Evolutionary conservation across 2,797 vertebrate species (phyloP).

Genomic region (Muscicapa comitata): DNA sequence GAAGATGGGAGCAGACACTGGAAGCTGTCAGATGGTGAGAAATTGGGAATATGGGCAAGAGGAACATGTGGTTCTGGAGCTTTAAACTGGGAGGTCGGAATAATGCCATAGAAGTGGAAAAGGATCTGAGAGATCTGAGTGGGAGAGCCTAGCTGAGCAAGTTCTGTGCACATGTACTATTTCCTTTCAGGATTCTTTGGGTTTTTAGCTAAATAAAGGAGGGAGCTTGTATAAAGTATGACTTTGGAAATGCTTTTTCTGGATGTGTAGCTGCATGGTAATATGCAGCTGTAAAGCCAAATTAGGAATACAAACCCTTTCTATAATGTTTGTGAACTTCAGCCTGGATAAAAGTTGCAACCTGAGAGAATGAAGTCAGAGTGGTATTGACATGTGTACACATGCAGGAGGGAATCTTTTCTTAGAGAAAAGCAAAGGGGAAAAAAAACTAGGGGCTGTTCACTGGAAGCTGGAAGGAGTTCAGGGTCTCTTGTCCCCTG

Average conservation of each 20-base stretch:
- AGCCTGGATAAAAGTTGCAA: not conserved
- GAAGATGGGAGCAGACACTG: not conserved
- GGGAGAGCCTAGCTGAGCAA: not conserved
- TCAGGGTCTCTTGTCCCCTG: not conserved
- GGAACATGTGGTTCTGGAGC: not conserved
- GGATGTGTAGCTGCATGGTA: not conserved
- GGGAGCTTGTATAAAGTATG: not conserved
- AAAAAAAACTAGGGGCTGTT: not conserved
- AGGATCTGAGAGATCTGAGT: not conserved
- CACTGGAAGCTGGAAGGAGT: not conserved
- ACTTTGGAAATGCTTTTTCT: not conserved
- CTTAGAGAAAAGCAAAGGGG: not conserved
- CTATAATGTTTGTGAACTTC: not conserved
- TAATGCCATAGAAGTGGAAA: not conserved
- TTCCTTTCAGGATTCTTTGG: not conserved
- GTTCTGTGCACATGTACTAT: not conserved
- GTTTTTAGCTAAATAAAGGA: slow-evolving; percentile 10
- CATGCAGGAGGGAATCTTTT: not conserved
- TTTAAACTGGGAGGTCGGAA: not conserved
- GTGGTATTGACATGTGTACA: not conserved
- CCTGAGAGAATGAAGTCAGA: not conserved
- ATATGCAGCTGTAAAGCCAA: not conserved
- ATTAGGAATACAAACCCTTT: not conserved
- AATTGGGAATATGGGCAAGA: not conserved
- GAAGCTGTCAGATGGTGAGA: not conserved